Conservation (phyloP, 2,888 invertebrate species). For the Acleris laterana region DNA sequence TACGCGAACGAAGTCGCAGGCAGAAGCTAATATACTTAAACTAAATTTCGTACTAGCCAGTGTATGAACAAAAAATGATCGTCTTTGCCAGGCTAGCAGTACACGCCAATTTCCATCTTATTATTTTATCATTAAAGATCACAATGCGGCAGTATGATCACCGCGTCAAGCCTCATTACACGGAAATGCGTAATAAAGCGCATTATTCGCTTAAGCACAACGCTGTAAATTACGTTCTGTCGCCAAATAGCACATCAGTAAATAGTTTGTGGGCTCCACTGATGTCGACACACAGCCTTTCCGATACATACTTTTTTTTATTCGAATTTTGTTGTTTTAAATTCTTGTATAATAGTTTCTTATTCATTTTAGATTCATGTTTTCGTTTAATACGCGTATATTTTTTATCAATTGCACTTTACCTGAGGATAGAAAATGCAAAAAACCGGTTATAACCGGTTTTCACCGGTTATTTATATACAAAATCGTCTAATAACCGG, state of each 20-base stretch:
- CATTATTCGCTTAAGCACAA: constrained; percentile 73
- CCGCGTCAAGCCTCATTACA: constrained; percentile 66
- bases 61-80: neutral
- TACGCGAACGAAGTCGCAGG: no score
- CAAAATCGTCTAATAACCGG: no score
- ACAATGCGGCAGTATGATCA: constrained; percentile 15
- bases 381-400: no score
- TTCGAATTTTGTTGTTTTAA: no score
- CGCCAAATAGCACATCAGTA: constrained; percentile 76
- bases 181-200: constrained; percentile 74
- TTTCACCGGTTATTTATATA: no score
- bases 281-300: constrained; percentile 43
- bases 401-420: no score
- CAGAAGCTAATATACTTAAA: no score
- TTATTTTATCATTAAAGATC: neutral
- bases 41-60: neutral
- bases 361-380: no score
- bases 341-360: no score
- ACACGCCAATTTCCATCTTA: constrained; percentile 5
- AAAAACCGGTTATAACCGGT: no score
- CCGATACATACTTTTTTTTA: no score
- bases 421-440: no score
- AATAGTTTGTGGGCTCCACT: constrained; percentile 67
- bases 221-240: constrained; percentile 80
- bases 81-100: constrained; percentile 3